These are phyloP conservation scores for Lichenostomus cassidix DNA, from an alignment of 2,113 vertebrate genomes.

Conservation along the genomic window DNA sequence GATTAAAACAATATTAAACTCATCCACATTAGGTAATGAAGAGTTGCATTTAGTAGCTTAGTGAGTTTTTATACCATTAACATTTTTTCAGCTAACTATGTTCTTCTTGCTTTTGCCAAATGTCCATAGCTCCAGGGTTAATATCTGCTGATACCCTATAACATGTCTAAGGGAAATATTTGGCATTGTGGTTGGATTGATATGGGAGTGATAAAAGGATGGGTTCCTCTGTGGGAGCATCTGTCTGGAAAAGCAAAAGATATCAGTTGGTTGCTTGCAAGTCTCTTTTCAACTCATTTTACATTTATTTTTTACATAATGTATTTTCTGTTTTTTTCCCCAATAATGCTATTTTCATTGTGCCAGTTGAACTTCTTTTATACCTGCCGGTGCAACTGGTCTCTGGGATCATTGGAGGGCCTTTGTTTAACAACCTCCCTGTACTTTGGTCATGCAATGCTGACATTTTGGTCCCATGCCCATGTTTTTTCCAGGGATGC, in stretches of 20 bases:
- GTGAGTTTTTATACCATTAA: not conserved
- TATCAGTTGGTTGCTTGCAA: not conserved
- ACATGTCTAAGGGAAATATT: not conserved
- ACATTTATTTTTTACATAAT: not conserved
- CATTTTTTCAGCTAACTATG: not conserved
- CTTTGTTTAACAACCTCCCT: not conserved
- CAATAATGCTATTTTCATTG: not conserved
- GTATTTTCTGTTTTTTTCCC: not conserved
- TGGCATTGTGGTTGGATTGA: not conserved
- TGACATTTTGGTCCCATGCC: not conserved
- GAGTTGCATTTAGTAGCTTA: not conserved
- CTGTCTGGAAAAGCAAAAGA: not conserved
- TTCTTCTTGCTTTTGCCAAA: not conserved
- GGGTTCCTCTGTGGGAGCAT: not conserved
- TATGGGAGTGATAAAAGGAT: not conserved
- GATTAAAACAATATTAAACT: not conserved
- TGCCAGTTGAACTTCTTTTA: not conserved
- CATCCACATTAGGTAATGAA: not conserved
- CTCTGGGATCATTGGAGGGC: not conserved
- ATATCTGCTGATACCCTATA: not conserved
- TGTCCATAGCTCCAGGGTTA: fast-evolving
- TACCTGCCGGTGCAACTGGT: not conserved
- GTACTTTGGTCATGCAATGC: not conserved
- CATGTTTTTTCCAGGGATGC: not conserved
- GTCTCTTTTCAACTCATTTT: not conserved